Base-by-base conservation (phyloP, 2,888 invertebrate genomes). In the Nomada goodeniana region DNA sequence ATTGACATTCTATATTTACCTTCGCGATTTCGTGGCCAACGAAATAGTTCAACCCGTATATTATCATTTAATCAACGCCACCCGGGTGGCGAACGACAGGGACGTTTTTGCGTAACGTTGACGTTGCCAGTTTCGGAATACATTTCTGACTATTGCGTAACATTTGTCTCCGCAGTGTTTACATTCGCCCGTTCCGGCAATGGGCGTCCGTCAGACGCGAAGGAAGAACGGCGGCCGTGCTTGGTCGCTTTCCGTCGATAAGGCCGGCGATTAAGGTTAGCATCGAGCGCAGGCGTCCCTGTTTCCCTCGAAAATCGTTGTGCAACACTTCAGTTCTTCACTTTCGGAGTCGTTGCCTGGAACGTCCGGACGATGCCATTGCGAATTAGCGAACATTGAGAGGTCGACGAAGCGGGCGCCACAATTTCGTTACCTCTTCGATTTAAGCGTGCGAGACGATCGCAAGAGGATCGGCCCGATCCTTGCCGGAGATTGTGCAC, bases 341-440 rank as follows among this genome's bases (percentile, higher is more conserved):
- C 76, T 78, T 64, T 59, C 44, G 18, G 52, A 2, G 15, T 57
- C 60, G 68, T 64, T 70, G 52, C 65, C 57, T 55, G 10, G 36
- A 29, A 7, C 15, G 13, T 60, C 57, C 15, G 50, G 20, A 65
- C 20, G 50, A 64, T 60, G 20, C 20, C 26, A 50, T 59, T 60
- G 3, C 18, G 10, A n/a, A 50, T 15, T 13, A 11, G 23, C 3
- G 55, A 15, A 15, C 7, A 26, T 52, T 18, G n/a, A 13, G 15
- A n/a, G 26, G 26, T 20, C 23, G 15, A 42, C 13, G n/a, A 59
- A 59, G 44, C 20, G 5, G 20, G 5, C 11, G 53, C 2, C 53
- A 52, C 36, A 36, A 7, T 36, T 36, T 36, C 36, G 7, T 36
- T 1, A 36, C 36, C 36, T 7, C 36, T 36, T 36, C 36, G 0